Evolutionary conservation across 2,113 vertebrate genomes (phyloP).

Genomic region (Callopanchax toddi): DNA sequence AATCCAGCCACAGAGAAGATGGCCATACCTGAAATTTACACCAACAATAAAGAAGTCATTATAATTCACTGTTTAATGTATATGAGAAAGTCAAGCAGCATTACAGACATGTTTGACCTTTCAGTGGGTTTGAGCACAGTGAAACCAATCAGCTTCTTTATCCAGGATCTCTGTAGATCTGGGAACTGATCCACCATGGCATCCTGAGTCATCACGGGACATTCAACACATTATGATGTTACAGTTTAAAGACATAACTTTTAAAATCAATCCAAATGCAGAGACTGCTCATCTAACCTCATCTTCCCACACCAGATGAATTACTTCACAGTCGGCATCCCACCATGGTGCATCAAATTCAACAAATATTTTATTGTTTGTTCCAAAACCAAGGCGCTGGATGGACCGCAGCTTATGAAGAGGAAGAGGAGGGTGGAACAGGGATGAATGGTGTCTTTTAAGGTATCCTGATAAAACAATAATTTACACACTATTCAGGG

Average conservation of each 20-base stretch:
- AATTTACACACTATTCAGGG: neutral
- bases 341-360: constrained; percentile 94
- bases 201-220: constrained; percentile 41
- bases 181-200: constrained; percentile 67
- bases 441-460: constrained; percentile 81
- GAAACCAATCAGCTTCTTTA: constrained; percentile 88
- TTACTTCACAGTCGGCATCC: constrained; percentile 82
- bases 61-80: neutral
- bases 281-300: constrained; percentile 54
- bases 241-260: no score
- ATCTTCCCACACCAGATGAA: constrained; percentile 89
- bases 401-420: constrained; percentile 82
- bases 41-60: neutral
- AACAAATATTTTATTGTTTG: constrained; percentile 92
- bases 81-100: neutral
- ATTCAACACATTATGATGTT: neutral
- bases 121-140: constrained; percentile 84
- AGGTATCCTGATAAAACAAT: constrained; percentile 84
- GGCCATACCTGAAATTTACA: constrained; percentile 78
- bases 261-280: no score
- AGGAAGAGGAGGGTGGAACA: constrained; percentile 87
- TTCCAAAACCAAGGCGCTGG: constrained; percentile 88
- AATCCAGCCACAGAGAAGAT: constrained; percentile 90
- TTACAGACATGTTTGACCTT: constrained; percentile 73
- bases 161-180: constrained; percentile 80